Percentiles rank a stretch among this genome's conserved stretches.
Conservation (phyloP, 2,113 vertebrate genomes). For the Vombatus ursinus region DNA sequence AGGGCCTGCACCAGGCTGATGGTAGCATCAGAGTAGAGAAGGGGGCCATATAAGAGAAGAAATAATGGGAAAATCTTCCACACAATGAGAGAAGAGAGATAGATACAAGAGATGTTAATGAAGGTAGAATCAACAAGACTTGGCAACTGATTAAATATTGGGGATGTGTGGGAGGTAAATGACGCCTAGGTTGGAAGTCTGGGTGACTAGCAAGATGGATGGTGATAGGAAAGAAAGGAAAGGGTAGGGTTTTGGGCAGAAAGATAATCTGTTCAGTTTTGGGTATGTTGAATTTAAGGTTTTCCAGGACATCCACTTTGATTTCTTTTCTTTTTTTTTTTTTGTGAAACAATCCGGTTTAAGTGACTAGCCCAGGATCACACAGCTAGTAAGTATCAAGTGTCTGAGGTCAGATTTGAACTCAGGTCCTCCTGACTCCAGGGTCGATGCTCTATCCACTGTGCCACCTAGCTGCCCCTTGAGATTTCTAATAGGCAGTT, state of each 20-base stretch:
- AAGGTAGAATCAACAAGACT: neutral
- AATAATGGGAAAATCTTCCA: neutral
- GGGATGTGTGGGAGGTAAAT: neutral
- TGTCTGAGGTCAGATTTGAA: no score
- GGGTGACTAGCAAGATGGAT: neutral
- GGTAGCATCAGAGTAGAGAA: neutral
- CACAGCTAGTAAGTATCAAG: no score
- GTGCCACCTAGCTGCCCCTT: no score
- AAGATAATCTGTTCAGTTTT: no score
- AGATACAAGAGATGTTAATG: neutral
- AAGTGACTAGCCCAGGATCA: no score
- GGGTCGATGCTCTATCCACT: no score
- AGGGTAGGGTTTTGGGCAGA: neutral
- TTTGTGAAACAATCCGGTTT: no score
- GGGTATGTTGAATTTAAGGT: neutral
- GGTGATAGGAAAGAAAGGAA: neutral
- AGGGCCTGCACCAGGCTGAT: neutral
- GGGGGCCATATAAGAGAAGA: neutral
- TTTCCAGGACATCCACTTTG: no score
- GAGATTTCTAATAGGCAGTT: neutral
- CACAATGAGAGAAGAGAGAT: neutral
- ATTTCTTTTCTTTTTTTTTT: no score
- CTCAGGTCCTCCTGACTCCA: no score
- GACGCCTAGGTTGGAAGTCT: neutral
- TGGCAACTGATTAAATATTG: no score